These are phyloP conservation scores for Scalopus aquaticus DNA, from an alignment of 2,113 vertebrate genomes.

Conservation along the genomic window DNA sequence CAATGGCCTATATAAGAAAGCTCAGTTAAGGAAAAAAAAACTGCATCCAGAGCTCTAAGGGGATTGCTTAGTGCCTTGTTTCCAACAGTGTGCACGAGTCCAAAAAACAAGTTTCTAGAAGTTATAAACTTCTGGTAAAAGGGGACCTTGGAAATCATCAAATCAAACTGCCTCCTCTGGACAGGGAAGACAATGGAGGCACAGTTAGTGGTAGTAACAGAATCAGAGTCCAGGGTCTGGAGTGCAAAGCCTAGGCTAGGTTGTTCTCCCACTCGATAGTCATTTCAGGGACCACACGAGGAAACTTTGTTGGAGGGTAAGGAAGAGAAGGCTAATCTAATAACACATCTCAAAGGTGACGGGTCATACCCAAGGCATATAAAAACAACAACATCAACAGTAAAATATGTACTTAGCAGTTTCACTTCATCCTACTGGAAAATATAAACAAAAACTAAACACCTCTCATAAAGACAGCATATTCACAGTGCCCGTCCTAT, in stretches of 20 bases:
- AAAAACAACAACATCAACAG: background rate
- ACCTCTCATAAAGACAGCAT: background rate
- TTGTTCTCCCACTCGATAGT: background rate
- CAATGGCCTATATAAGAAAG: background rate
- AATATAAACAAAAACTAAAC: background rate
- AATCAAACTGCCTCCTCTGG: background rate
- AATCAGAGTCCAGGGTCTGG: background rate
- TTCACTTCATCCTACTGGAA: background rate
- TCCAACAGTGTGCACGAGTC: constrained; percentile 5
- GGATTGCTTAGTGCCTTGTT: background rate
- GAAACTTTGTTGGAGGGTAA: background rate
- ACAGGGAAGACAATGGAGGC: background rate
- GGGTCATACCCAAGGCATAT: background rate
- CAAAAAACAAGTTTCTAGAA: constrained; percentile 34
- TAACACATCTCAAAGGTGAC: background rate
- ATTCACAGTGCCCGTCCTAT: background rate
- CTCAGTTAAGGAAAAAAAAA: background rate
- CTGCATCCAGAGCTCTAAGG: background rate
- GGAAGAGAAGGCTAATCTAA: background rate
- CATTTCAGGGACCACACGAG: background rate
- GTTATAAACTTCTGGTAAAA: background rate
- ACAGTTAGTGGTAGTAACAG: background rate
- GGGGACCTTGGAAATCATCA: background rate
- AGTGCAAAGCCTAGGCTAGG: background rate
- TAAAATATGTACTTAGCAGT: background rate